Evolutionary conservation across 2,888 invertebrate species (phyloP).

Genomic region (Linhomoeus sp.): DNA sequence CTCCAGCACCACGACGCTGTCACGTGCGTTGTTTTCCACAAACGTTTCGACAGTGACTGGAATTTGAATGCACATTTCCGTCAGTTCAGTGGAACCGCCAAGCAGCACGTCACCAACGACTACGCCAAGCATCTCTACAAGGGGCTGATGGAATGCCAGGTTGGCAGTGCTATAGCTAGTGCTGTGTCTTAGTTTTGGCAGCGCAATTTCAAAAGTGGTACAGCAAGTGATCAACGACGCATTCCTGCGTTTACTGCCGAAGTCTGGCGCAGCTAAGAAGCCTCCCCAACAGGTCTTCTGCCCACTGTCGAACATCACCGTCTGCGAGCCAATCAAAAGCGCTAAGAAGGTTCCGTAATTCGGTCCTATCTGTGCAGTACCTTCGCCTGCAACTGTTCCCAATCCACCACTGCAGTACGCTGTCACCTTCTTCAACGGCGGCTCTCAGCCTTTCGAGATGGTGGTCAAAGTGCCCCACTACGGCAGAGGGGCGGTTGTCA

Average conservation of each 20-base stretch:
- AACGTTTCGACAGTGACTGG: no score
- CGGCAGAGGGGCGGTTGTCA: constrained; percentile 9
- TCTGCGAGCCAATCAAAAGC: constrained; percentile 11
- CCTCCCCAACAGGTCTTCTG: constrained; percentile 12
- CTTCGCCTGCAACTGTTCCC: no score
- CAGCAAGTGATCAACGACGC: constrained; percentile 9
- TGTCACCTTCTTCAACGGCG: constrained; percentile 18
- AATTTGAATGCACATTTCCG: not conserved
- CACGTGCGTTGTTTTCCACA: constrained; percentile 30
- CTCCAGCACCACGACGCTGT: constrained; percentile 71
- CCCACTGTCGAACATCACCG: constrained; percentile 17
- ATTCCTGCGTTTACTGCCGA: not conserved
- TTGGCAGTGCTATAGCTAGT: not conserved
- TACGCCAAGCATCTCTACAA: constrained; percentile 53
- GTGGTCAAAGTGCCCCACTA: constrained; percentile 14
- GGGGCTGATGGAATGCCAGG: constrained; percentile 42
- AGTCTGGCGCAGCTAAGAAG: not conserved
- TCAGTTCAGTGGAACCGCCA: constrained; percentile 29
- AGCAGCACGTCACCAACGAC: constrained; percentile 51
- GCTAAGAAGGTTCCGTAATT: not conserved
- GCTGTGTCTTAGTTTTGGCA: not conserved
- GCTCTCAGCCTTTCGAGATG: constrained; percentile 5
- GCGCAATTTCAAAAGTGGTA: not conserved
- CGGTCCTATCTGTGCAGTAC: no score
- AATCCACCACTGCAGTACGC: constrained; percentile 6